Evolutionary conservation across 1,140 invertebrate genomes (phyloP).

Genomic region (Danaus plexippus): DNA sequence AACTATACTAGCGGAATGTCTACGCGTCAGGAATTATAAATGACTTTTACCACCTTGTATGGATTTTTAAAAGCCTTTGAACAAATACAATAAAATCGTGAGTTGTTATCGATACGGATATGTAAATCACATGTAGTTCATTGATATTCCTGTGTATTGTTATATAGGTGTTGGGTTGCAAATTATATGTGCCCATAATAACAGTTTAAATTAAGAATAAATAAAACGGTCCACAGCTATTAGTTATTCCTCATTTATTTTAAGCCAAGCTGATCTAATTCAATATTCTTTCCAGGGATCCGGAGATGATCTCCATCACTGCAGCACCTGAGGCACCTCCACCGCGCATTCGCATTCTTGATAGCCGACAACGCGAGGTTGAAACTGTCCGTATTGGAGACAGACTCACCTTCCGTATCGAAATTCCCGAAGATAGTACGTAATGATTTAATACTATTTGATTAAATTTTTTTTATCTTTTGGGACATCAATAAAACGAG

Average conservation of each 20-base stretch:
- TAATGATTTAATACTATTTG: slow-evolving; percentile 22
- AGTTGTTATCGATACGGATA: slow-evolving; percentile 13
- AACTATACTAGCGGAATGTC: slow-evolving; percentile 28
- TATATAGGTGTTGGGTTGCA: too few species aligned
- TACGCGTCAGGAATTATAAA: slow-evolving; percentile 35
- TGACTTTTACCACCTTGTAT: slow-evolving; percentile 27
- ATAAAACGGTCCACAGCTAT: too few species aligned
- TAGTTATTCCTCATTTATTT: too few species aligned
- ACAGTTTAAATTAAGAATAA: too few species aligned
- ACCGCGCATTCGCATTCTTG: slow-evolving; percentile 92
- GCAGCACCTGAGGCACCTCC: slow-evolving; percentile 94
- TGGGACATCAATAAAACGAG: too few species aligned
- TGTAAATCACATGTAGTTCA: slow-evolving; percentile 3
- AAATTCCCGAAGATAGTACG: slow-evolving; percentile 96
- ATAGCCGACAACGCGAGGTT: slow-evolving; percentile 87
- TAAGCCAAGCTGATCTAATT: too few species aligned
- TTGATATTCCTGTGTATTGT: too few species aligned
- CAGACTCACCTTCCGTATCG: slow-evolving; percentile 94
- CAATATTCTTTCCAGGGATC: slow-evolving; percentile 76
- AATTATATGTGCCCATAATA: too few species aligned
- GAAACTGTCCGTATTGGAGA: slow-evolving; percentile 96
- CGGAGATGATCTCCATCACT: slow-evolving; percentile 95
- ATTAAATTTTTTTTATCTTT: too few species aligned
- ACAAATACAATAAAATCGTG: slow-evolving; percentile 27
- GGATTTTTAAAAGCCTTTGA: slow-evolving; percentile 35